These are phyloP conservation scores for Perithous albicinctus DNA, from an alignment of 2,888 invertebrate species.

Conservation along the genomic window DNA sequence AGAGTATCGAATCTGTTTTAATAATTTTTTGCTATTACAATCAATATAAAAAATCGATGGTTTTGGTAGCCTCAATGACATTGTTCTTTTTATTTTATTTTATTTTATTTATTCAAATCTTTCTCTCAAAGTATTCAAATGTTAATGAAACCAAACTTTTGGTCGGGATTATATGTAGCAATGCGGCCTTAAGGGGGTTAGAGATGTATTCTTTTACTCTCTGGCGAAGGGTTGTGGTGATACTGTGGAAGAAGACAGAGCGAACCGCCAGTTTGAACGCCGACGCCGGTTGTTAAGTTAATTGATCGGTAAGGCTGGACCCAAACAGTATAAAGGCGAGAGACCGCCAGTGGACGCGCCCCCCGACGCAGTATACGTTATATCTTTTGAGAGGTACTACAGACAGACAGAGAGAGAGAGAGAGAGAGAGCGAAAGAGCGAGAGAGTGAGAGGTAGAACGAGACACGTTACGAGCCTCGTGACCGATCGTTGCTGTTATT, in stretches of 20 bases:
- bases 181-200: conserved; percentile 15
- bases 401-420: not conserved
- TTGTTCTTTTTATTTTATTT: too few relatives aligned
- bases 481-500: conserved; percentile 8
- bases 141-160: too few relatives aligned
- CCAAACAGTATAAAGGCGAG: conserved; percentile 47
- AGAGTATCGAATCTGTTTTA: too few relatives aligned
- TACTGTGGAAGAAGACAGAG: not conserved
- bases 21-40: too few relatives aligned
- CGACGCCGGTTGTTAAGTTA: conserved; percentile 72
- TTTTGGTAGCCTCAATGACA: too few relatives aligned
- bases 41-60: too few relatives aligned
- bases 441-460: not conserved
- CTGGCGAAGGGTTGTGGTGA: not conserved
- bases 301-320: conserved; percentile 72
- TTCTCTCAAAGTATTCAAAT: too few relatives aligned
- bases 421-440: too few relatives aligned
- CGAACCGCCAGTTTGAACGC: conserved; percentile 24
- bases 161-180: too few relatives aligned
- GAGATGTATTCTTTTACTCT: not conserved
- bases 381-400: not conserved
- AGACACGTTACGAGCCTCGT: conserved; percentile 5
- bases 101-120: too few relatives aligned
- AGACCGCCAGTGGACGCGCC: conserved; percentile 16
- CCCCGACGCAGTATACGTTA: not conserved